Evolutionary conservation across 2,113 vertebrate species (phyloP).

Genomic region (Toxotes jaculatrix): DNA sequence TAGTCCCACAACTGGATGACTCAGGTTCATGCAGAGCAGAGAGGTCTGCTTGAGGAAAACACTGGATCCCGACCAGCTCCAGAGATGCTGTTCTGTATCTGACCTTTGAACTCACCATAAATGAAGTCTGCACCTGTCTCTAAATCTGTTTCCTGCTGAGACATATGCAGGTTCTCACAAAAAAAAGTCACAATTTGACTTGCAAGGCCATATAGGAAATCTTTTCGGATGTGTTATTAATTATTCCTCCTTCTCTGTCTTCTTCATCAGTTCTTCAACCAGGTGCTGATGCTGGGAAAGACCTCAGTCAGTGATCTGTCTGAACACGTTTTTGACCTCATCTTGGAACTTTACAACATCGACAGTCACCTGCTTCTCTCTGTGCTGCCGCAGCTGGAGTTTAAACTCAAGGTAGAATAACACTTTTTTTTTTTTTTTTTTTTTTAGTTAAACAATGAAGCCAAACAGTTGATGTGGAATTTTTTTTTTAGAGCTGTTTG

Average conservation of each 20-base stretch:
- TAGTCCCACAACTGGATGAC: not conserved
- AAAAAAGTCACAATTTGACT: not conserved
- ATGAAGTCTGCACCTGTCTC: not conserved
- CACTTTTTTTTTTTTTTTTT: not conserved
- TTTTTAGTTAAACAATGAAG: not conserved
- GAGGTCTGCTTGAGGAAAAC: not conserved
- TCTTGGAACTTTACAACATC: constrained; percentile 98
- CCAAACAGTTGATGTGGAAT: not conserved
- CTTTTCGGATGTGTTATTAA: not conserved
- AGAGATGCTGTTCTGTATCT: not conserved
- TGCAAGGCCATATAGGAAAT: not conserved
- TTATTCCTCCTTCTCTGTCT: not conserved
- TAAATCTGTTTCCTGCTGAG: not conserved
- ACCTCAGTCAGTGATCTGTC: constrained; percentile 98
- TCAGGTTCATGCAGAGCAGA: not conserved
- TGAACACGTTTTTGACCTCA: constrained; percentile 98
- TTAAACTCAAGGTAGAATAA: constrained; percentile 94
- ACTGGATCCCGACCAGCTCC: not conserved
- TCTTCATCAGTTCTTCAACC: constrained; percentile 94
- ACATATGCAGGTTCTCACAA: not conserved
- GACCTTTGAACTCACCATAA: constrained; percentile 1
- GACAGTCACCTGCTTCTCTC: constrained; percentile 98
- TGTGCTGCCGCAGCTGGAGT: constrained; percentile 97
- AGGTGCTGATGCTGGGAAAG: constrained; percentile 99
- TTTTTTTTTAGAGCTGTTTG: too few relatives aligned